Base-by-base conservation (phyloP, 2,888 invertebrate genomes). In the Trichopoda pennipes region DNA sequence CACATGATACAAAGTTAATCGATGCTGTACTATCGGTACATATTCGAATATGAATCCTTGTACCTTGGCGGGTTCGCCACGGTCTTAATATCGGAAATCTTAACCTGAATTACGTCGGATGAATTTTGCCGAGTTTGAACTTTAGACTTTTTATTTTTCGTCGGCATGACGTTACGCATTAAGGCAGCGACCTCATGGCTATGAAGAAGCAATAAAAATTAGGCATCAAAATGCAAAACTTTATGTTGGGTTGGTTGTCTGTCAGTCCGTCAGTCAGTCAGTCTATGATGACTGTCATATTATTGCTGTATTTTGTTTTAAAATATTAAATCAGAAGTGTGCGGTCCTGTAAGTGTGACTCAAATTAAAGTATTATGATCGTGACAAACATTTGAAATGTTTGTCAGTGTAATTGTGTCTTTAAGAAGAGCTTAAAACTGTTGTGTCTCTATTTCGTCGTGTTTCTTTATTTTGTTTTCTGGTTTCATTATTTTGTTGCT, bases 341-440 rank as follows among this genome's bases (percentile, higher is more conserved):
- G 64, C 64, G 32, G 32, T 17, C 21, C 16, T 49, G 49, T 19
- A 49, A 21, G 14, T 23, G 49, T 49, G n/a, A 23, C 56, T 61
- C 63, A 38, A 64, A 69, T 69, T 56, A 64, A 64, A 80, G 35
- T 42, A 44, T 58, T 76, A 73, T 72, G 70, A 66, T 83, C 74
- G 77, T 81, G 81, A 81, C 78, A 81, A 78, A 81, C 69, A 74
- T 81, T 81, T 70, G 49, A 81, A 74, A 77, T 74, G 63, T 64
- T 73, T 76, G 72, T 81, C 68, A 73, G 66, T 56, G 42, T 69
- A 76, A 61, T 12, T 61, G 60, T 76, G 76, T 61, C 42, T 73
- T 51, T 79, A 74, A 74, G 79, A 74, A 53, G 73, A 73, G 38
- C 79, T 80, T 74, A 28, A 73, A 61, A 66, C 47, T 44, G 23